Evolutionary conservation across 2,113 vertebrate genomes (phyloP), one percentile per base, ranked within the genome.

Genomic region (Bufo gargarizans): DNA sequence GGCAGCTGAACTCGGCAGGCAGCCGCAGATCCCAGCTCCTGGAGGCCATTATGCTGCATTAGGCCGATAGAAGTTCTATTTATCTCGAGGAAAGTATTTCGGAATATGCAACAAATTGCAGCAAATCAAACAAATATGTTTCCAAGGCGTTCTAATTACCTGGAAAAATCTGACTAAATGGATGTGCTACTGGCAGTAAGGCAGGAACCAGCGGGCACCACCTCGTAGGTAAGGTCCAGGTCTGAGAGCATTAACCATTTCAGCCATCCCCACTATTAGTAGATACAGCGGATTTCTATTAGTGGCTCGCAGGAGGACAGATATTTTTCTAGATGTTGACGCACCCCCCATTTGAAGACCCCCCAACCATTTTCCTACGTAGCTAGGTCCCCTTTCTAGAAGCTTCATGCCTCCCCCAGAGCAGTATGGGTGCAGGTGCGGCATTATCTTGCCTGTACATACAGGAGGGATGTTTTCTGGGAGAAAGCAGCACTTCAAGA

Each of bases 41-140:
- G 65, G 33, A 53, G 20, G 6, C 82, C n/a, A 84, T 84, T 84
- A 84, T 84, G 61, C 61, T 84, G 82, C 82, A 84, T 84, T 84
- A 84, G 63, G 63, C 63, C 47, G 49, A 69, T 71, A 84, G 33
- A 71, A 69, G 47, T 84, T 84, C 47, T 69, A 71, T 84, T 84
- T 84, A 83, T 67, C 61, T 83, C 45, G 33, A 69, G 20, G n/a
- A 71, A 84, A 84, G 63, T 69, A 84, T 84, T 83, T 84, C 49
- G 50, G 49, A 84, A 55, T 84, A 43, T 55, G 20, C 20, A 50
- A 33, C 47, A 84, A 84, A 84, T 84, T 53, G 43, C 63, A 84
- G 20, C 22, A 71, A 84, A 71, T 84, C 82, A 84, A 17, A 84
- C 47, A 53, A 71, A 55, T 10, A 2, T 9, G 49, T 69, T 84